Conservation (phyloP, 2,113 vertebrate genomes). For the Phaethon lepturus region DNA sequence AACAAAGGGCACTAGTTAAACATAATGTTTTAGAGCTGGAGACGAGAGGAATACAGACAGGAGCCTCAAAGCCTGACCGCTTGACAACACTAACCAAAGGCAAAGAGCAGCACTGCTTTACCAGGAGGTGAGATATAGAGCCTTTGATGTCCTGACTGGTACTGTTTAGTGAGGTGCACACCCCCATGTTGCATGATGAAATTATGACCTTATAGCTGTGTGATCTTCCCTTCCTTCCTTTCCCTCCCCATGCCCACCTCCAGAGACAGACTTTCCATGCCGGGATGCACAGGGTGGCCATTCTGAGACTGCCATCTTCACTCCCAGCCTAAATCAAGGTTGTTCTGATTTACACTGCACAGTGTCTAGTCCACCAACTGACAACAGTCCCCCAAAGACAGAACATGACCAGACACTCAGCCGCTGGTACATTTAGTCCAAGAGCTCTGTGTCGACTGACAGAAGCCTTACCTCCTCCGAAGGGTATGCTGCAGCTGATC, state of each 20-base stretch:
- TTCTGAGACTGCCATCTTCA: not conserved
- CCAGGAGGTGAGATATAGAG: not conserved
- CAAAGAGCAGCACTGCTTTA: not conserved
- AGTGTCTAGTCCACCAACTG: not conserved
- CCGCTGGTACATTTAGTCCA: not conserved
- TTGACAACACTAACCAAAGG: not conserved
- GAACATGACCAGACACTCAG: not conserved
- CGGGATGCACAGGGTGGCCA: rapidly evolving
- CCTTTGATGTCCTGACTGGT: not conserved
- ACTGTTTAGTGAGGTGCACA: not conserved
- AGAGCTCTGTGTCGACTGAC: not conserved
- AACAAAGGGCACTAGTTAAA: not conserved
- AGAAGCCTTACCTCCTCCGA: not conserved
- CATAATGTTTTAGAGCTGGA: not conserved
- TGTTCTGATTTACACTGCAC: not conserved
- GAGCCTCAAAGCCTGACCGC: not conserved
- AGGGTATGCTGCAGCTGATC: not conserved
- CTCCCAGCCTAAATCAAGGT: not conserved
- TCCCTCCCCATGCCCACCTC: not conserved
- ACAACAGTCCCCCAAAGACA: not conserved
- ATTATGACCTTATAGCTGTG: not conserved
- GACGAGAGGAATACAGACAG: not conserved
- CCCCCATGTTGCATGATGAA: not conserved
- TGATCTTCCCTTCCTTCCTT: not conserved
- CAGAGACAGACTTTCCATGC: not conserved